Conservation (phyloP, 1,140 invertebrate species). For the Zophobas atratus region DNA sequence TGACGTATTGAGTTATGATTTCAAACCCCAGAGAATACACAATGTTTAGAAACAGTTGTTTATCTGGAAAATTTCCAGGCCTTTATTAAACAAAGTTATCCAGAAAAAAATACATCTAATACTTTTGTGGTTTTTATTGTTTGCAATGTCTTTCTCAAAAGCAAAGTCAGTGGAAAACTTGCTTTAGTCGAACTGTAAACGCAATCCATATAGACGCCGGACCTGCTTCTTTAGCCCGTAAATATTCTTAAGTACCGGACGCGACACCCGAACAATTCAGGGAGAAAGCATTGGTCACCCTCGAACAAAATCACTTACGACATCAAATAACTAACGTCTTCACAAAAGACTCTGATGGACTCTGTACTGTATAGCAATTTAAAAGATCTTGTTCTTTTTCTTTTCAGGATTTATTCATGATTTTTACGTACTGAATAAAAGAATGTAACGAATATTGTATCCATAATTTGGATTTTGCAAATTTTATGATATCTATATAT, state of each 20-base stretch:
- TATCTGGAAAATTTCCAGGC: no score
- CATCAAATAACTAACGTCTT: slow-evolving; percentile 52
- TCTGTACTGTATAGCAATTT: not conserved
- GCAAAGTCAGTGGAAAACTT: not conserved
- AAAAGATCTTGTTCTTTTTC: not conserved
- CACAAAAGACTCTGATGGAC: slow-evolving; percentile 43
- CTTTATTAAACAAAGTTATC: no score
- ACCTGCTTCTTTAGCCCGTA: slow-evolving; percentile 50
- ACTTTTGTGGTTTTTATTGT: not conserved
- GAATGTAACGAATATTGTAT: not conserved
- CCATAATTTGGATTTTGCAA: no score
- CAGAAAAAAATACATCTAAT: not conserved
- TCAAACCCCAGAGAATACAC: no score
- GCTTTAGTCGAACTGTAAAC: slow-evolving; percentile 20
- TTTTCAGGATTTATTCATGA: not conserved
- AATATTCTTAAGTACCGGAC: slow-evolving; percentile 62
- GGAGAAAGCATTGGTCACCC: slow-evolving; percentile 42
- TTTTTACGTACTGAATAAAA: not conserved
- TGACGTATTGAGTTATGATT: no score
- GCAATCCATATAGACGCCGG: slow-evolving; percentile 22
- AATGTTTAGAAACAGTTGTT: no score
- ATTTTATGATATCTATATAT: no score
- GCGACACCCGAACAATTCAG: slow-evolving; percentile 59
- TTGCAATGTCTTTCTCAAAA: no score
- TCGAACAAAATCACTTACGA: slow-evolving; percentile 52